Evolutionary conservation across 2,888 invertebrate genomes (phyloP), one percentile per base, ranked within the genome.

Genomic region (Sphinx pinastri): DNA sequence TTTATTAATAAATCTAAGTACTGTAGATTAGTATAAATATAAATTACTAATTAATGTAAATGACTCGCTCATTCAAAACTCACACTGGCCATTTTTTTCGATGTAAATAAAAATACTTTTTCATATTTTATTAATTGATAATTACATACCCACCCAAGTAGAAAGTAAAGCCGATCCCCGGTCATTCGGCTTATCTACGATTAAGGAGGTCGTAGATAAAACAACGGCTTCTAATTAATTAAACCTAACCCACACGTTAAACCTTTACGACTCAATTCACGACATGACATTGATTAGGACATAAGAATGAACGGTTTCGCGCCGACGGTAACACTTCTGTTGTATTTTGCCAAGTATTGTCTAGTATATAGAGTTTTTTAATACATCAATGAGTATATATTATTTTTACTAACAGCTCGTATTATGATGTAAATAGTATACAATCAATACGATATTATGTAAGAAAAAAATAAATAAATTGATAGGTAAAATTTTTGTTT

Each of bases 191-290:
- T 69, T 70, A 70, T 70, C 70, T 70, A 58, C 58, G 38, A 70
- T 55, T 74, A 79, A 84, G 87, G 84, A 77, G 84, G 84, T 84
- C 77, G 78, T 77, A 87, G 90, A 91, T 91, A 92, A 87, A 81
- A 74, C 82, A 77, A 82, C 81, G 79, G 81, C 81, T 79, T 81
- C 81, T 91, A 93, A 93, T 93, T 93, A 93, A 93, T 92, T 91
- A 91, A 79, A 84, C 90, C 89, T 84, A 84, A 84, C 92, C 91
- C 87, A 85, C 85, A 86, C 89, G 89, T 91, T 92, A 92, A 92
- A 90, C 84, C 82, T 79, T 93, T 92, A 93, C 88, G 91, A 89
- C 84, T 67, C 67, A 16, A 66, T 67, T 54, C 63, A 49, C 63
- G n/a, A n/a, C n/a, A 25, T 2, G 51, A 70, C 67, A 19, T 14